phyloP scores from a whole-genome alignment of 2,113 vertebrate species.

The Oryctolagus cuniculus region DNA sequence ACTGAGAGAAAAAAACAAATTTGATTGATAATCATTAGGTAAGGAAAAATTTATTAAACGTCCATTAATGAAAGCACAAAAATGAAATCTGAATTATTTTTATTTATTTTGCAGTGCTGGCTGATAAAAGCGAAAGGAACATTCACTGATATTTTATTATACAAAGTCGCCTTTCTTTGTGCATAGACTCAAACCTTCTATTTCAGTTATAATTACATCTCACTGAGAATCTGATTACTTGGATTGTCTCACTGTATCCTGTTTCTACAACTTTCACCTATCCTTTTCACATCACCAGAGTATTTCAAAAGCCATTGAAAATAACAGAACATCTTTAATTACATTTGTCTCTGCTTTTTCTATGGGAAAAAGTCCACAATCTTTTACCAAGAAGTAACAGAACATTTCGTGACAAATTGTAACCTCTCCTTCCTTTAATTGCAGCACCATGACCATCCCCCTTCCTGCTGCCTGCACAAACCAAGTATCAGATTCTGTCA shows the following conservation, averaged over 20 bases:
- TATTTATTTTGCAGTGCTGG: not conserved
- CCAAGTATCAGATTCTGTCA: accelerated
- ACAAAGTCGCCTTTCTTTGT: not conserved
- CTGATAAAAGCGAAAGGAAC: not conserved
- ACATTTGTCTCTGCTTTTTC: not conserved
- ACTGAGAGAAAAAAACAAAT: not conserved
- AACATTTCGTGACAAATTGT: not conserved
- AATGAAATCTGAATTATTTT: not conserved
- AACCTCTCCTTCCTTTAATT: not conserved
- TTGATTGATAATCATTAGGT: not conserved
- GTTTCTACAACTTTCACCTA: not conserved
- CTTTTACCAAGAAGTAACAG: too few species aligned
- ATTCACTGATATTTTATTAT: not conserved
- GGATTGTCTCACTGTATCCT: not conserved
- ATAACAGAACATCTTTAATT: not conserved
- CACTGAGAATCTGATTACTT: not conserved
- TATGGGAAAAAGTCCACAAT: not conserved
- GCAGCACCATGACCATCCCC: not conserved
- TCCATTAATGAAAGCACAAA: not conserved
- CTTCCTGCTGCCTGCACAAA: accelerated
- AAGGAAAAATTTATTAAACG: not conserved
- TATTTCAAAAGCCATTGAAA: not conserved
- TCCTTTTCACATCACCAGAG: not conserved
- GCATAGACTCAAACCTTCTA: not conserved
- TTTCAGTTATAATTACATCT: not conserved